phyloP scores from a whole-genome alignment of 2,797 vertebrate genomes.

The Clangula hyemalis region DNA sequence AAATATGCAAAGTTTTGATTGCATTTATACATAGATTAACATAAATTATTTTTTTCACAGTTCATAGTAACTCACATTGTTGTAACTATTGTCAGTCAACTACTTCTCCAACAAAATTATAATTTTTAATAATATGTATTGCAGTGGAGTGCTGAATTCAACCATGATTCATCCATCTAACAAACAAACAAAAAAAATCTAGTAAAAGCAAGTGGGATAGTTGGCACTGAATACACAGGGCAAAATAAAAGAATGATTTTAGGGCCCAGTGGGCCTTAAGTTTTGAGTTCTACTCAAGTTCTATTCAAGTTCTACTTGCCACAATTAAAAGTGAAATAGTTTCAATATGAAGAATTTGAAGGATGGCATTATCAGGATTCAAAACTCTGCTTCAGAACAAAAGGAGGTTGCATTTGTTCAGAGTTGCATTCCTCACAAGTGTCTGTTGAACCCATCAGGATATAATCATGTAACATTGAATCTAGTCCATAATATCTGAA shows the following conservation, averaged over 20 bases:
- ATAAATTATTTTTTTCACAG: not conserved
- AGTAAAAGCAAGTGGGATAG: not conserved
- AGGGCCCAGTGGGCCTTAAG: not conserved
- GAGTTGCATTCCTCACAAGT: not conserved
- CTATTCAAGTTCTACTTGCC: not conserved
- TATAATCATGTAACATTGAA: not conserved
- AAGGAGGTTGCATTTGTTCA: not conserved
- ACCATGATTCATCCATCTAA: not conserved
- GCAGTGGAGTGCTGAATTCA: not conserved
- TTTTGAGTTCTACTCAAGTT: not conserved
- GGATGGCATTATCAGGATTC: not conserved
- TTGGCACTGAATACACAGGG: not conserved
- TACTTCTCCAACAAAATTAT: not conserved
- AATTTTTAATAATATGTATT: not conserved
- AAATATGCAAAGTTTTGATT: not conserved
- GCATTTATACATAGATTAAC: not conserved
- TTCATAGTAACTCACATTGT: not conserved
- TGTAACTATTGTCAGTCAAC: not conserved
- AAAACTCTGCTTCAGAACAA: not conserved
- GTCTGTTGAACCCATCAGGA: not conserved
- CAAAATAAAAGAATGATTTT: not conserved
- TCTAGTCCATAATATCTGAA: not conserved
- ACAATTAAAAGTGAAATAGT: not conserved
- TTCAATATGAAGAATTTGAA: not conserved
- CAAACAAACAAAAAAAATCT: not conserved